Conservation (phyloP, 2,113 vertebrate species). For the Bufo bufo region DNA sequence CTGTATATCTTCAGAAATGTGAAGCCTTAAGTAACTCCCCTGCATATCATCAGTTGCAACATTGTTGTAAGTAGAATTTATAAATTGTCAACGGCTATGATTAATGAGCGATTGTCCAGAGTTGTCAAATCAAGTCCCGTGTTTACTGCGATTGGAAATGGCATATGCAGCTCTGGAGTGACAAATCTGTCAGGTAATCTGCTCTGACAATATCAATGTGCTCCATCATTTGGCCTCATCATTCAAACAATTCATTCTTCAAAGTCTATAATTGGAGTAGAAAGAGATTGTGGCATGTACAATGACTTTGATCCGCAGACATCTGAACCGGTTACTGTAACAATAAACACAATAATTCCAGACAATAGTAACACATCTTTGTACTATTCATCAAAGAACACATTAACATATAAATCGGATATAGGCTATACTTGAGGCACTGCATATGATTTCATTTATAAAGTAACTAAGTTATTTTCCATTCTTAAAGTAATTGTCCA, state of each 20-base stretch:
- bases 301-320: conserved; percentile 36
- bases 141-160: conserved; percentile 19
- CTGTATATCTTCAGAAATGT: conserved; percentile 20
- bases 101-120: conserved; percentile 33
- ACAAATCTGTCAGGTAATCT: background rate
- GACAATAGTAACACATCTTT: conserved; percentile 39
- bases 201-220: conserved; percentile 31
- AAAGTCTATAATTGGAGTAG: conserved; percentile 36
- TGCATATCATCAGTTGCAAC: conserved; percentile 19
- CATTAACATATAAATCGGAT: conserved; percentile 18
- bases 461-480: too few relatives aligned
- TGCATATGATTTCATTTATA: conserved; percentile 2
- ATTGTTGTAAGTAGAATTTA: conserved; percentile 20
- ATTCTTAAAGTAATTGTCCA: background rate
- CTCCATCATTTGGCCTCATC: background rate
- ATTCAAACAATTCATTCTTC: conserved; percentile 34
- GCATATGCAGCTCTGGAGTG: background rate
- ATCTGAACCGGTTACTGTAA: conserved; percentile 19
- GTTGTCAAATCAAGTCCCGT: background rate
- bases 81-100: conserved; percentile 43
- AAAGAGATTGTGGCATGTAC: conserved; percentile 33
- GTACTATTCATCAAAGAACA: conserved; percentile 20
- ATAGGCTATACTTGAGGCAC: background rate
- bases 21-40: background rate
- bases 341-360: conserved; percentile 26